A percentile compares a stretch with the other conserved stretches of the same genome.
Evolutionary conservation across 2,888 invertebrate genomes (phyloP).

Genomic region (Drosophila nigritarsus): DNA sequence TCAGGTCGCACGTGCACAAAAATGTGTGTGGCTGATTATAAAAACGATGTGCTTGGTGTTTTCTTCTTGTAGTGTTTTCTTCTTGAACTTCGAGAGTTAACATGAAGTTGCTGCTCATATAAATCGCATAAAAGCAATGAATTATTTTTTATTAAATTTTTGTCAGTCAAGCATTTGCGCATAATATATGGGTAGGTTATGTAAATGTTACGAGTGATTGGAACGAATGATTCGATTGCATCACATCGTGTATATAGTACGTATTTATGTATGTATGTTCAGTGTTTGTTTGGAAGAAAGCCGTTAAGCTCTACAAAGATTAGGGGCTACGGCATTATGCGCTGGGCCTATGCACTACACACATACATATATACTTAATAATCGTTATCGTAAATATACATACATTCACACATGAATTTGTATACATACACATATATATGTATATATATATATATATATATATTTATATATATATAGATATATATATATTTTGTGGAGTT

Average conservation of each 20-base stretch:
- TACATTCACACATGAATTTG: constrained; percentile 22
- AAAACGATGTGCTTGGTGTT: constrained; percentile 53
- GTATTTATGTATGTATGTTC: constrained; percentile 3
- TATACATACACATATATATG: constrained; percentile 4
- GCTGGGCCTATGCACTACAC: constrained; percentile 56
- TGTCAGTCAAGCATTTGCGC: constrained; percentile 73
- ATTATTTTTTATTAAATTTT: constrained; percentile 20
- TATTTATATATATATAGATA: too few relatives aligned
- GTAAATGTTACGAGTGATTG: constrained; percentile 26
- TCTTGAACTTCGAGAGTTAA: constrained; percentile 51
- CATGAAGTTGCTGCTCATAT: constrained; percentile 65
- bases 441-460: not conserved
- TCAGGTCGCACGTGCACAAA: constrained; percentile 47
- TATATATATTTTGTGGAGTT: constrained; percentile 22
- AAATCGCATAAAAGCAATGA: constrained; percentile 60
- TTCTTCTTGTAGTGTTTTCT: constrained; percentile 53
- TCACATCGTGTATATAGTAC: constrained; percentile 11
- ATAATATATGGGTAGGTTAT: constrained; percentile 33
- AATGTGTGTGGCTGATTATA: constrained; percentile 48
- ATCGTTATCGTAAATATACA: constrained; percentile 54
- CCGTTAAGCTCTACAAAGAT: constrained; percentile 47
- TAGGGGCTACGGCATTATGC: constrained; percentile 43
- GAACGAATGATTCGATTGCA: constrained; percentile 19
- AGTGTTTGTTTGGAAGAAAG: constrained; percentile 32
- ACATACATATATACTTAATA: constrained; percentile 65